phyloP scores from a whole-genome alignment of 1,140 invertebrate genomes.

The Magallana gigas region DNA sequence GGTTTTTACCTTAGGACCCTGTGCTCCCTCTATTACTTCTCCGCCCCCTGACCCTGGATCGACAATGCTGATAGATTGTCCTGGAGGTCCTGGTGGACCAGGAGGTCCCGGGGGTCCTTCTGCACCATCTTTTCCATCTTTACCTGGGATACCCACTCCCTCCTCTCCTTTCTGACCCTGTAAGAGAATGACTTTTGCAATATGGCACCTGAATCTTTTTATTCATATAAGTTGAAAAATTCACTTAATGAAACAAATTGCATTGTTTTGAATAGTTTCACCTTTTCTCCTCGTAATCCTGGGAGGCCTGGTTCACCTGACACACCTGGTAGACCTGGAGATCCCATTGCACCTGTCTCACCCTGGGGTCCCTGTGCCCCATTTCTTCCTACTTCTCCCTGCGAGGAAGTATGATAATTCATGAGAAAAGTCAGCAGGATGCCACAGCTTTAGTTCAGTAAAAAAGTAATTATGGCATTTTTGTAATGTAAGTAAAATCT shows the following conservation, averaged over 20 bases:
- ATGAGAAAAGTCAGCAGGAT: too few relatives aligned
- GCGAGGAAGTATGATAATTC: background rate
- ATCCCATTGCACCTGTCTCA: slow-evolving; percentile 27
- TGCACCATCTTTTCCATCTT: slow-evolving; percentile 39
- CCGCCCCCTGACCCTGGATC: background rate
- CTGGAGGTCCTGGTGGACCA: slow-evolving; percentile 37
- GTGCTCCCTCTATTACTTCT: slow-evolving; percentile 2
- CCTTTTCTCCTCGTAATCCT: slow-evolving; percentile 44
- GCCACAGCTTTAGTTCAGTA: too few relatives aligned
- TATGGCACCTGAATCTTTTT: too few relatives aligned
- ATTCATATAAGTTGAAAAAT: too few relatives aligned
- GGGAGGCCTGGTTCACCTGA: slow-evolving; percentile 17
- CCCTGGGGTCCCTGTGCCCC: slow-evolving; percentile 39
- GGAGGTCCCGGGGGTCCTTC: slow-evolving; percentile 8
- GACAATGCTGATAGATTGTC: background rate
- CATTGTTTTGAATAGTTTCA: background rate
- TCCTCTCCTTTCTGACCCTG: slow-evolving; percentile 32
- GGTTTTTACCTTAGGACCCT: slow-evolving; percentile 25
- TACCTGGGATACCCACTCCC: slow-evolving; percentile 13
- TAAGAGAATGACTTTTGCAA: background rate
- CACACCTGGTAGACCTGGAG: slow-evolving; percentile 3
- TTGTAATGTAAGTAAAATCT: too few relatives aligned
- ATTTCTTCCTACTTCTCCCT: slow-evolving; percentile 32
- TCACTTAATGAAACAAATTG: too few relatives aligned
- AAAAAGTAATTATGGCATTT: too few relatives aligned